Evolutionary conservation across 2,113 vertebrate genomes (phyloP).

Genomic region (Pimephales promelas): DNA sequence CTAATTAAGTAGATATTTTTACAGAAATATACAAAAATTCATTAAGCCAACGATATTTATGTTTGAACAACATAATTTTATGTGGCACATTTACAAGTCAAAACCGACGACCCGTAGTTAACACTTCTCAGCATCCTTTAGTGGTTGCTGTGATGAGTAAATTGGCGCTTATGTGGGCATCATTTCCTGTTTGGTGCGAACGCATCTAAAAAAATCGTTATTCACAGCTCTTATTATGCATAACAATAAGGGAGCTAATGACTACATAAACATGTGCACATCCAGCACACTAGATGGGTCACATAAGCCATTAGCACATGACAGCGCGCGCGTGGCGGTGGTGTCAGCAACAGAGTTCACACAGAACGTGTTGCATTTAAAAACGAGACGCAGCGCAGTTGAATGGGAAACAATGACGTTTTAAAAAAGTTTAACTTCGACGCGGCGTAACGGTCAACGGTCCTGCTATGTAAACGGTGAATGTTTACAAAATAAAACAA

Average conservation of each 20-base stretch:
- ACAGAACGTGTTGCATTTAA: neutral
- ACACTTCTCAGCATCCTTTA: neutral
- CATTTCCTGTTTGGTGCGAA: constrained; percentile 24
- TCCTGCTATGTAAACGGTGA: neutral
- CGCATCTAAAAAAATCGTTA: neutral
- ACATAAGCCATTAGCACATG: neutral
- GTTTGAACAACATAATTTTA: constrained; percentile 36
- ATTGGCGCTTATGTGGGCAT: neutral
- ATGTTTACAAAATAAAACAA: neutral
- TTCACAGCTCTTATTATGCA: neutral
- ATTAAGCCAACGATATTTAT: neutral
- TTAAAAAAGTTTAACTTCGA: neutral
- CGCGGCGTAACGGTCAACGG: neutral
- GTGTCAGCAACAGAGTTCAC: neutral
- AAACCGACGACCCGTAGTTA: neutral
- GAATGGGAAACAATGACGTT: neutral
- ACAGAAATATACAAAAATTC: neutral
- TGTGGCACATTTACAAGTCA: constrained; percentile 22
- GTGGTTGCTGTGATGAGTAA: neutral
- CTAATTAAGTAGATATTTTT: neutral
- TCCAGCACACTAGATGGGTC: neutral
- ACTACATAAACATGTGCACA: neutral
- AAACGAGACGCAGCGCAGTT: neutral
- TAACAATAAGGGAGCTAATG: neutral
- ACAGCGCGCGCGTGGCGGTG: neutral